Evolutionary conservation across 2,888 invertebrate genomes (phyloP), one percentile per base, ranked within the genome.

Genomic region (Lepidocyrtinus sp.): DNA sequence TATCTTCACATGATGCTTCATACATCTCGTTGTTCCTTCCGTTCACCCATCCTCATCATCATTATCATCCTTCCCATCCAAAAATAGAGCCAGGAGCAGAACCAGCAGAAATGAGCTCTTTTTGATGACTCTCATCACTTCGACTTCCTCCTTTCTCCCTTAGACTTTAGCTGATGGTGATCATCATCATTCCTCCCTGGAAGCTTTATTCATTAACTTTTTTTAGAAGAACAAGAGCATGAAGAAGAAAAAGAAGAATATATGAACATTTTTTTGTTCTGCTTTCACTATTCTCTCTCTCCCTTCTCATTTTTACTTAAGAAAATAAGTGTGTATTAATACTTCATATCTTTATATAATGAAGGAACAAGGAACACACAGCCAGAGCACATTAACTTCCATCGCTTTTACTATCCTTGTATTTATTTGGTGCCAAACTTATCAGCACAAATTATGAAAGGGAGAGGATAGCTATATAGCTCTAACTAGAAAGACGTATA

Each of bases 171-270:
- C 36, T 36, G 36, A 36, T 36, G 36, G 5, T 36, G 45, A 46
- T 59, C 71, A 45, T 24, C 27, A 73, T 63, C 26, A 19, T 46
- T 73, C 59, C 61, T 70, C 69, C 74, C 76, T 76, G 76, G 75
- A 75, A 75, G 75, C 75, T 75, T 75, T 75, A 75, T 75, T 75
- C 75, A 75, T 75, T 75, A 75, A 75, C 24, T 61, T 75, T 74
- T 74, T 68, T 68, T 71, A 50, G 50, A 15, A 67, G 67, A 64
- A 62, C 62, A 73, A 26, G 17, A n/a, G 22, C 27, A 27, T 21
- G 45, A 61, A 26, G 17, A 73, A 25, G 24, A 24, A 74, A 72
- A 36, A 22, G 25, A 59, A 67, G 62, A 80, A 65, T 45, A 79
- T 79, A 78, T 72, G 72, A 65, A 45, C 74, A 78, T 78, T 75